phyloP scores from a whole-genome alignment of 2,797 vertebrate genomes.

The Pseudochirops corinnae region DNA sequence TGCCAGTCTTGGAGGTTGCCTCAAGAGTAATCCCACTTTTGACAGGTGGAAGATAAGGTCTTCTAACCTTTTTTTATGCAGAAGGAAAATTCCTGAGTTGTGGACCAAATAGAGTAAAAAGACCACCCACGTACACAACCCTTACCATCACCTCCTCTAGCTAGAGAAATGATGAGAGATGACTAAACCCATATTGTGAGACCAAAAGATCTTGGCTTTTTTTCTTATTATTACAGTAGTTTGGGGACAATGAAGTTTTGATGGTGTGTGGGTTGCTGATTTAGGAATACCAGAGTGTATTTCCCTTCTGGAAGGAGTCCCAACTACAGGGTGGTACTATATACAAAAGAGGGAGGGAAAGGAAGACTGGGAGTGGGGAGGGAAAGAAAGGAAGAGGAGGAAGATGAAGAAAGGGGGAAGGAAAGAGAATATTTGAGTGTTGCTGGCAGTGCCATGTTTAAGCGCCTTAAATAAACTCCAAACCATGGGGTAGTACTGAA shows the following conservation, averaged over 20 bases:
- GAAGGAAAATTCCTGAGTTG: not conserved
- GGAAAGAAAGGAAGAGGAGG: not conserved
- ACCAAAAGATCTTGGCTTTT: not conserved
- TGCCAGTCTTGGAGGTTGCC: not conserved
- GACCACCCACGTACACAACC: not conserved
- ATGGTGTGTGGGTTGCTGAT: not conserved
- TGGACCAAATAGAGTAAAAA: not conserved
- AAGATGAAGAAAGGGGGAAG: not conserved
- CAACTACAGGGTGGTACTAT: not conserved
- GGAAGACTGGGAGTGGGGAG: too few species aligned
- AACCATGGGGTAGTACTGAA: not conserved
- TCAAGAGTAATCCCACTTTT: not conserved
- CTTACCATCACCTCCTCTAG: not conserved
- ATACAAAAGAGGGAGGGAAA: not conserved
- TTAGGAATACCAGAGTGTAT: not conserved
- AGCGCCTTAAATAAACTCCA: accelerated
- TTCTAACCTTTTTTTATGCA: not conserved
- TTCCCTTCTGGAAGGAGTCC: not conserved
- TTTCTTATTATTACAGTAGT: not conserved
- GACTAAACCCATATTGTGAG: not conserved
- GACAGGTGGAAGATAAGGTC: not conserved
- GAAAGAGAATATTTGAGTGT: not conserved
- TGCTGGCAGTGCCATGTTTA: not conserved
- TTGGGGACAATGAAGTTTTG: not conserved
- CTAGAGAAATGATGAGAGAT: not conserved